Conservation (phyloP, 92 coral and sea anemone species). For the Parazoanthus atlanticus region DNA sequence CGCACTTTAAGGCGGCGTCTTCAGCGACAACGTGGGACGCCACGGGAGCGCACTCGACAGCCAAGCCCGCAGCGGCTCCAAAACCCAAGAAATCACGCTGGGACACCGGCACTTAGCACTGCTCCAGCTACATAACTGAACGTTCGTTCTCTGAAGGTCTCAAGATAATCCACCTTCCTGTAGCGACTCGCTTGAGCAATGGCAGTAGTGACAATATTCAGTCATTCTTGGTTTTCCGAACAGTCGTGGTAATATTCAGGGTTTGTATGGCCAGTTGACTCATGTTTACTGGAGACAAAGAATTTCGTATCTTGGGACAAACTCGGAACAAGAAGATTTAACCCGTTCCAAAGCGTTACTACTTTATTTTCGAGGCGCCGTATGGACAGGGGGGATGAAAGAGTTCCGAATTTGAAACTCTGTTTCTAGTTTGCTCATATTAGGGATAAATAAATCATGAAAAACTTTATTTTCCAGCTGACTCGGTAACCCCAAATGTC, state of each 20-base stretch:
- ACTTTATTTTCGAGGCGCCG: not conserved
- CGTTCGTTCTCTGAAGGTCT: not conserved
- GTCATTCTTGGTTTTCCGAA: no score
- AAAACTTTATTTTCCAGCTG: not conserved
- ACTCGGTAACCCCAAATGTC: not conserved
- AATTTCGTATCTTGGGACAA: no score
- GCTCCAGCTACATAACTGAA: not conserved
- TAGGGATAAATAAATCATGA: not conserved
- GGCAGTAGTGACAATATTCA: no score
- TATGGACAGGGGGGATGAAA: not conserved
- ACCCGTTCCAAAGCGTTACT: no score
- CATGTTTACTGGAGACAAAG: no score
- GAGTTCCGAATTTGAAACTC: not conserved
- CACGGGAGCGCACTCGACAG: conserved; percentile 73
- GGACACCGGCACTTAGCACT: conserved; percentile 71
- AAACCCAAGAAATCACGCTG: conserved; percentile 92
- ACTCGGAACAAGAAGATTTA: no score
- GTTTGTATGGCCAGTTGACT: no score
- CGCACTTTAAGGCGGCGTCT: conserved; percentile 84
- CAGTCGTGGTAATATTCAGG: no score
- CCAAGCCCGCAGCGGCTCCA: conserved; percentile 78
- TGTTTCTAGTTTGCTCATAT: not conserved
- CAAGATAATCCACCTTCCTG: no score
- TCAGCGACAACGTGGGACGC: conserved; percentile 95
- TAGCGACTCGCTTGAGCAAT: no score